Conservation (phyloP, 2,113 vertebrate species). For the Mugil cephalus region DNA sequence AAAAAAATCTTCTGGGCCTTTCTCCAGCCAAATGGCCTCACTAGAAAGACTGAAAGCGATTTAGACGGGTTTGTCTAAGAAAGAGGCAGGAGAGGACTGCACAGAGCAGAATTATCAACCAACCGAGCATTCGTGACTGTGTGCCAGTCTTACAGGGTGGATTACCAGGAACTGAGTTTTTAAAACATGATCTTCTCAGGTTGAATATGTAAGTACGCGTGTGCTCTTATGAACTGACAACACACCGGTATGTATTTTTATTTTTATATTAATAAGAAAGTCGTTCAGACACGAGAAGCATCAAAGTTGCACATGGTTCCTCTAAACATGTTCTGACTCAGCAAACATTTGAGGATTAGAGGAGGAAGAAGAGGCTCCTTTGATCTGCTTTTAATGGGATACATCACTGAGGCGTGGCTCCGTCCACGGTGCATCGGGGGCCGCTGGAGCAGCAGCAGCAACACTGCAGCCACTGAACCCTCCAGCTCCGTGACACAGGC, state of each 20-base stretch:
- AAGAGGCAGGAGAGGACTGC: conserved; percentile 25
- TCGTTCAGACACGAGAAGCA: conserved; percentile 32
- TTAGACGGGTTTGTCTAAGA: conserved; percentile 59
- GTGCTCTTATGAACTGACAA: conserved; percentile 34
- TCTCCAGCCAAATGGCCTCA: conserved; percentile 66
- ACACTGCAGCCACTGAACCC: conserved; percentile 42
- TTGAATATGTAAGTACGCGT: conserved; percentile 31
- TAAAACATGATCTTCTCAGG: conserved; percentile 28
- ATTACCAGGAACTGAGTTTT: conserved; percentile 60
- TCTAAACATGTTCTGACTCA: conserved; percentile 69
- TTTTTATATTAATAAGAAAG: conserved; percentile 22
- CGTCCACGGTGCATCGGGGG: conserved; percentile 42
- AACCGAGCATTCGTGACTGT: conserved; percentile 59
- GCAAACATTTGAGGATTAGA: conserved; percentile 66
- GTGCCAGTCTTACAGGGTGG: conserved; percentile 50
- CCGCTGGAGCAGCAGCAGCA: conserved; percentile 51
- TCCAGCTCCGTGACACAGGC: conserved; percentile 56
- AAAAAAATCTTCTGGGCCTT: conserved; percentile 55
- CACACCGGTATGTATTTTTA: conserved; percentile 5
- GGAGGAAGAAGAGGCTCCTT: conserved; percentile 46
- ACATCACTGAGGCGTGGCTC: conserved; percentile 45
- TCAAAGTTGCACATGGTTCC: conserved; percentile 23
- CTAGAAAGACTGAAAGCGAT: conserved; percentile 61
- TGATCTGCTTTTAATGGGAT: conserved; percentile 77
- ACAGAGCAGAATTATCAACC: conserved; percentile 51